Evolutionary conservation across 92 coral and sea anemone genomes (phyloP), one percentile per base, ranked within the genome.

Genomic region (Epizoanthus ramosus): DNA sequence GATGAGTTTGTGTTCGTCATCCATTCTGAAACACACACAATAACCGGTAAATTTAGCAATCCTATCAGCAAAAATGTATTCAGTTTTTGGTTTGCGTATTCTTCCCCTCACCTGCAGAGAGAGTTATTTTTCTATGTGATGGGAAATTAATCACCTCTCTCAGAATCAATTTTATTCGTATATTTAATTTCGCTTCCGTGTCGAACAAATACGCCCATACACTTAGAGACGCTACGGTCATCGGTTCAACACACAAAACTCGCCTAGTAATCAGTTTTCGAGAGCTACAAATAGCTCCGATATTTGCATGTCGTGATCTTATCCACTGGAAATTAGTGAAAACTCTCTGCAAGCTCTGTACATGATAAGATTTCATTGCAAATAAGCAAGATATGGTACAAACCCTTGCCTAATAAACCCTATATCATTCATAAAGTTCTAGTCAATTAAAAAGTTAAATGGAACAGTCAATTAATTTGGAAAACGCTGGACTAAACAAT

Each of bases 1-100:
- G 63, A 95, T 95, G 65, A 95, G 88, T 88, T 95, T 95, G 77
- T 95, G 98, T 57, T 95, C 98, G 57, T 95, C 98, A 71, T 95
- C 98, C 98, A 95, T 93, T 74, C 98, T 95, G 84, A 87, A 86
- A 89, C 75, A 69, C 74, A 63, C 18, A 35, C 66, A 22, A 84
- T 69, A 19, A 50, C 9, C 23, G 52, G n/a, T 24, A 25, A 83
- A 67, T 12, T 35, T 19, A 19, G 37, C 19, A 21, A 16, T 14
- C 16, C 52, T 9, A 21, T 37, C 66, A 2, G 21, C 18, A 43
- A 61, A 77, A 43, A 18, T 16, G 15, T 22, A 21, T 61, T 57
- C 80, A 41, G 47, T 77, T 13, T 18, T 61, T 68, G 6, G 33
- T 60, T 41, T 60, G 71, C 21, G 25, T 21, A 60, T 59, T 41